Evolutionary conservation across 2,888 invertebrate genomes (phyloP), one percentile per base, ranked within the genome.

Genomic region (Hirtodrosophila cameraria): DNA sequence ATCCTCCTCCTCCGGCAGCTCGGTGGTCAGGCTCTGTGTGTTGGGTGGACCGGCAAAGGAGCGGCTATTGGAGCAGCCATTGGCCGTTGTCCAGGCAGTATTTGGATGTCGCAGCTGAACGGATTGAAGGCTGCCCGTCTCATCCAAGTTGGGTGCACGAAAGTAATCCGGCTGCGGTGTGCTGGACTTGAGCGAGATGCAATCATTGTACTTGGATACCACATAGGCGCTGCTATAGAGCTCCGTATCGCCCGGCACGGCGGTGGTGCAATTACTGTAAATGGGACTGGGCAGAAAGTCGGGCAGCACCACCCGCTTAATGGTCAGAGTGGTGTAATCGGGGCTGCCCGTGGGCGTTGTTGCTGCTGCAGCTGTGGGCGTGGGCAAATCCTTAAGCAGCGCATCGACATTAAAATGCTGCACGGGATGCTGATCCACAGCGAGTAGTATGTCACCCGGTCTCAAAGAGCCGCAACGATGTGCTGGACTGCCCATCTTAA

Each of bases 401-500:
- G 89, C 76, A 39, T 91, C 91, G 3, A 91, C 89, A 62, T 91
- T 91, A 59, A 90, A 91, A 53, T 91, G 91, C 73, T 91, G 95
- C 65, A 97, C 91, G 0, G 95, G 94, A 81, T 96, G 94, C 72
- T 95, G 95, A 89, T 98, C 97, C 54, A 98, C 96, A 0, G 97
- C 96, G 9, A 98, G 90, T 0, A 98, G 92, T 59, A 95, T 94
- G 88, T 98, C 98, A 0, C 97, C 97, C 0, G 96, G 93, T 13
- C 96, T 94, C 30, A 98, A 91, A 0, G 97, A 96, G 1, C 98
- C 98, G 16, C 96, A 96, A 36, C 97, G 92, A 91, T 98, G 97
- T 0, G 98, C 97, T 0, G 96, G 94, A 28, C 97, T 97, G 7
- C 98, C 98, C 36, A 95, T 94, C 53, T 96, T 94, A 9, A 99